Evolutionary conservation across 2,888 invertebrate genomes (phyloP).

Genomic region (Heliconius ethilla): DNA sequence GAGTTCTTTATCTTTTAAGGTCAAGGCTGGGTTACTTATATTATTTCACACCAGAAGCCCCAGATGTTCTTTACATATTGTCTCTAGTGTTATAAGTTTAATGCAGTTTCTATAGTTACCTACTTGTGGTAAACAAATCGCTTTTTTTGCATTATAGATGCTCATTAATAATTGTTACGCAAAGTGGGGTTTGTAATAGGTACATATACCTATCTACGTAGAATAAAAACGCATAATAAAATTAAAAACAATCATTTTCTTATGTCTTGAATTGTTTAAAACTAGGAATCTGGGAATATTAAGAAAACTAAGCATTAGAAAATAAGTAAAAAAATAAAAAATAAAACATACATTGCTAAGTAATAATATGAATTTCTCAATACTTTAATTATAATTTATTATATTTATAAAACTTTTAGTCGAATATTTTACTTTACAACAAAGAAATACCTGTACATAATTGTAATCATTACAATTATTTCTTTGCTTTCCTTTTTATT

Average conservation of each 20-base stretch:
- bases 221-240: too few relatives aligned
- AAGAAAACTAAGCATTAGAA: too few relatives aligned
- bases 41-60: conserved; percentile 9
- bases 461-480: not conserved
- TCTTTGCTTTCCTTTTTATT: too few relatives aligned
- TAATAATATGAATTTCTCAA: not conserved
- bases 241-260: too few relatives aligned
- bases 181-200: not conserved
- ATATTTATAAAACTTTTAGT: not conserved
- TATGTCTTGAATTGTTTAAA: too few relatives aligned
- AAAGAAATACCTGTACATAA: too few relatives aligned
- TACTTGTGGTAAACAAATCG: conserved; percentile 11
- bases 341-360: not conserved
- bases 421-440: not conserved
- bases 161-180: not conserved
- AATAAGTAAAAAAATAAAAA: too few relatives aligned
- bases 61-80: not conserved
- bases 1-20: conserved; percentile 1
- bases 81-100: not conserved
- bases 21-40: not conserved
- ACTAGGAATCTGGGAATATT: too few relatives aligned
- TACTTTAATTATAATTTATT: not conserved
- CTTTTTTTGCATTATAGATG: conserved; percentile 1
- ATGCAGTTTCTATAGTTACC: conserved; percentile 21
- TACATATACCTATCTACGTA: not conserved